Evolutionary conservation across 1,140 invertebrate genomes (phyloP).

Genomic region (Contarinia nasturtii): DNA sequence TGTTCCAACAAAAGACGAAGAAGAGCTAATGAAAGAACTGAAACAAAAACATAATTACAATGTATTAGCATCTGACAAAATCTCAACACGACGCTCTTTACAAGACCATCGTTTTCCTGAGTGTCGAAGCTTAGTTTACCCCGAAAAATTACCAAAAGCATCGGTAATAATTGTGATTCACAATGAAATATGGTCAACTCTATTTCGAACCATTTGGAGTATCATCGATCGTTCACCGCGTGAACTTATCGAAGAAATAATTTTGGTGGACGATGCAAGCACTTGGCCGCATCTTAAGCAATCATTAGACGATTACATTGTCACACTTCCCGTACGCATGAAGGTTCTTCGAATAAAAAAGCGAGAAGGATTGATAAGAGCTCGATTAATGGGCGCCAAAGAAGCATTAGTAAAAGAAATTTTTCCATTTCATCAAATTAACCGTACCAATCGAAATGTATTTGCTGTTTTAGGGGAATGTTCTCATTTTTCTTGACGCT

Average conservation of each 20-base stretch:
- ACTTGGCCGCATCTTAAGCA: conserved; percentile 35
- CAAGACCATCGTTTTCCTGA: conserved; percentile 70
- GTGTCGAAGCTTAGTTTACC: conserved; percentile 38
- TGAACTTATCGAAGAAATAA: conserved; percentile 63
- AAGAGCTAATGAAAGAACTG: conserved; percentile 83
- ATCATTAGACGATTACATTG: conserved; percentile 46
- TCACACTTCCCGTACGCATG: conserved; percentile 41
- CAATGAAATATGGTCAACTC: conserved; percentile 83
- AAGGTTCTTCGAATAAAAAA: conserved; percentile 45
- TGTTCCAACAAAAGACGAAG: conserved; percentile 61
- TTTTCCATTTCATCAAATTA: no score
- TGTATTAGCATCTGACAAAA: conserved; percentile 75
- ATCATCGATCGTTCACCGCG: conserved; percentile 59
- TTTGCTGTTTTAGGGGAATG: conserved; percentile 33
- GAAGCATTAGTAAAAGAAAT: conserved; percentile 29
- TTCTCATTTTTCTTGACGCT: conserved; percentile 53
- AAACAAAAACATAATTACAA: conserved; percentile 91
- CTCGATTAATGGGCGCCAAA: conserved; percentile 65
- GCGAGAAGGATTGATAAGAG: conserved; percentile 68
- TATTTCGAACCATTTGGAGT: conserved; percentile 69
- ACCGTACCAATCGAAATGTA: no score
- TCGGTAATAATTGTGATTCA: conserved; percentile 81
- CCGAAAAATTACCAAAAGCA: conserved; percentile 47
- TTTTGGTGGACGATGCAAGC: conserved; percentile 87
- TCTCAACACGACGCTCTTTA: conserved; percentile 72